These are phyloP conservation scores for Cotesia congregata DNA, from an alignment of 2,888 invertebrate genomes.

Conservation along the genomic window DNA sequence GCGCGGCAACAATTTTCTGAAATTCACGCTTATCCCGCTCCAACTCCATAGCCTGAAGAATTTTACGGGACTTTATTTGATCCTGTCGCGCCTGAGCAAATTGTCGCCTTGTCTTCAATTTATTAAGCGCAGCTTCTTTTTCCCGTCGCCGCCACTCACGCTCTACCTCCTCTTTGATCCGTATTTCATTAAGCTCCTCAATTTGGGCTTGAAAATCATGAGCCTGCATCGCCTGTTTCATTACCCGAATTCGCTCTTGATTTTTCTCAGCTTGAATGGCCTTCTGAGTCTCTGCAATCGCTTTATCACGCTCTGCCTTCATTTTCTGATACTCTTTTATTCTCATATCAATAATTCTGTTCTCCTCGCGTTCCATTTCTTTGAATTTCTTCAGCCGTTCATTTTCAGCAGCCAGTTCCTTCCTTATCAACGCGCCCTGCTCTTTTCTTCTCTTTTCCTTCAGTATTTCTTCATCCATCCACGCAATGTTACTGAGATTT, in stretches of 20 bases:
- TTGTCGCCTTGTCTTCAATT: conserved; percentile 72
- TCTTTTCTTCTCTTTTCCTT: conserved; percentile 68
- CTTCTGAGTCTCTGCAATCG: conserved; percentile 72
- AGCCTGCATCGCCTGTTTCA: conserved; percentile 54
- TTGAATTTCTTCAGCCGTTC: conserved; percentile 76
- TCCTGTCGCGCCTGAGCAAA: conserved; percentile 73
- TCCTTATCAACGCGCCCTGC: conserved; percentile 55
- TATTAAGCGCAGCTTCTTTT: conserved; percentile 75
- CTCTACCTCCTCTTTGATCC: conserved; percentile 77
- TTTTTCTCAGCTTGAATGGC: conserved; percentile 75
- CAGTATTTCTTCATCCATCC: conserved; percentile 77
- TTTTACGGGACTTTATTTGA: conserved; percentile 75
- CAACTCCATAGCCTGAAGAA: conserved; percentile 78
- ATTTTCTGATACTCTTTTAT: conserved; percentile 76
- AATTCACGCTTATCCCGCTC: conserved; percentile 77
- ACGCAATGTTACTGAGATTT: conserved; percentile 76
- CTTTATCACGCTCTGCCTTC: conserved; percentile 76
- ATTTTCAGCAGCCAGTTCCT: conserved; percentile 71
- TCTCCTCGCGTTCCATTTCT: conserved; percentile 77
- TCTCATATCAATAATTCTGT: conserved; percentile 76
- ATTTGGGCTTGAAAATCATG: conserved; percentile 68
- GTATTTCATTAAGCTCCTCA: conserved; percentile 72
- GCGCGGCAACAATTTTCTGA: conserved; percentile 74
- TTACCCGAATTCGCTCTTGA: conserved; percentile 70
- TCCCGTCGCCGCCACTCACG: conserved; percentile 79